These are phyloP conservation scores for Brachyrhaphis roseni DNA, from an alignment of 2,797 vertebrate genomes.

Conservation along the genomic window DNA sequence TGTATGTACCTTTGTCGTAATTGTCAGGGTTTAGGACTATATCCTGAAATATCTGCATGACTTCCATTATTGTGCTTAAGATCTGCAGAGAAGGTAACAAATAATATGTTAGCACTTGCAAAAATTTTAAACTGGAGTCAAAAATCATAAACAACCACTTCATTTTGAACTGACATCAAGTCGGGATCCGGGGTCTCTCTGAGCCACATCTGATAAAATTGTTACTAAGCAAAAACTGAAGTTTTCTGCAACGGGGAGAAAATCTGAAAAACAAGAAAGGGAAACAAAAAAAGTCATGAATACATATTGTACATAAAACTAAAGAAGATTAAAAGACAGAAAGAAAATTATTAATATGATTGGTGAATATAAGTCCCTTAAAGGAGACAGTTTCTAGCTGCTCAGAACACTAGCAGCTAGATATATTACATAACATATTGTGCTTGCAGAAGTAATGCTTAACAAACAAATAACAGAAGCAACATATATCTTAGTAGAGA, in stretches of 20 bases:
- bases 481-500: background rate
- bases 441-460: background rate
- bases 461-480: background rate
- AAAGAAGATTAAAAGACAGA: background rate
- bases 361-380: background rate
- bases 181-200: slow-evolving; percentile 84
- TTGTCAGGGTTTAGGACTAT: slow-evolving; percentile 92
- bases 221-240: slow-evolving; percentile 97
- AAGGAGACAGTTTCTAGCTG: background rate
- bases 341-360: background rate
- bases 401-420: background rate
- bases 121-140: background rate
- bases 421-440: background rate
- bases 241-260: slow-evolving; percentile 92
- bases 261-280: slow-evolving; percentile 74
- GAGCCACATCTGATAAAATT: slow-evolving; percentile 90
- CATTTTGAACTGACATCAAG: slow-evolving; percentile 81
- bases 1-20: slow-evolving; percentile 89
- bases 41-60: slow-evolving; percentile 88
- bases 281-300: background rate
- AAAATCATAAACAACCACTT: background rate
- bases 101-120: slow-evolving; percentile 1
- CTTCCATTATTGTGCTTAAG: slow-evolving; percentile 88
- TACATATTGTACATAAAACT: background rate
- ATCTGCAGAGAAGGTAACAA: slow-evolving; percentile 80